phyloP scores from a whole-genome alignment of 2,888 invertebrate species.

The Cybosia mesomella region DNA sequence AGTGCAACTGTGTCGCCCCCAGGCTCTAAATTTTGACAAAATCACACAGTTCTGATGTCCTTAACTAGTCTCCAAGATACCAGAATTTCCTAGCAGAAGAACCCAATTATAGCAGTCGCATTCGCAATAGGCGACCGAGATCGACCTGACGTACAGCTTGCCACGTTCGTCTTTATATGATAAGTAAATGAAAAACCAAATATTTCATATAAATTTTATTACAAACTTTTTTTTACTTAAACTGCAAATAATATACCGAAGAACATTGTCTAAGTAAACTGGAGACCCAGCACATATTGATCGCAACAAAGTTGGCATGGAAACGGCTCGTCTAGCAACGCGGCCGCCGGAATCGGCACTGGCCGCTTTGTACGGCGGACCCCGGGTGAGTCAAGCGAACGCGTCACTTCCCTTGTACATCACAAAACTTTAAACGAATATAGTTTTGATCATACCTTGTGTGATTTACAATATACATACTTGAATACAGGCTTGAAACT shows the following conservation, averaged over 20 bases:
- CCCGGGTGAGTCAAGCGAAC: conserved; percentile 25
- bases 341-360: conserved; percentile 26
- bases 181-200: conserved; percentile 60
- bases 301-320: conserved; percentile 64
- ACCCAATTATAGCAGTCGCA: no score
- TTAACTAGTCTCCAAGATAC: no score
- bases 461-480: conserved; percentile 18
- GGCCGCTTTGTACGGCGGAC: conserved; percentile 1
- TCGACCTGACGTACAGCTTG: no score
- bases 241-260: conserved; percentile 84
- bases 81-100: no score
- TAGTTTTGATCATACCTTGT: conserved; percentile 21
- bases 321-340: conserved; percentile 67
- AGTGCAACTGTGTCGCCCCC: no score
- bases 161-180: no score
- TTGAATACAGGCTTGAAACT: conserved; percentile 16
- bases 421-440: conserved; percentile 27
- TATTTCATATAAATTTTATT: conserved; percentile 85
- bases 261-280: conserved; percentile 76
- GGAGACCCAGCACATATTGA: conserved; percentile 71
- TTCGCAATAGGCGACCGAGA: no score
- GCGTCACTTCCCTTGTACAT: conserved; percentile 32
- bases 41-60: no score
- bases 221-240: conserved; percentile 83
- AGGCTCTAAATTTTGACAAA: no score